Base-by-base conservation (phyloP, 2,888 invertebrate species). In the Amblyjoppa proteus region DNA sequence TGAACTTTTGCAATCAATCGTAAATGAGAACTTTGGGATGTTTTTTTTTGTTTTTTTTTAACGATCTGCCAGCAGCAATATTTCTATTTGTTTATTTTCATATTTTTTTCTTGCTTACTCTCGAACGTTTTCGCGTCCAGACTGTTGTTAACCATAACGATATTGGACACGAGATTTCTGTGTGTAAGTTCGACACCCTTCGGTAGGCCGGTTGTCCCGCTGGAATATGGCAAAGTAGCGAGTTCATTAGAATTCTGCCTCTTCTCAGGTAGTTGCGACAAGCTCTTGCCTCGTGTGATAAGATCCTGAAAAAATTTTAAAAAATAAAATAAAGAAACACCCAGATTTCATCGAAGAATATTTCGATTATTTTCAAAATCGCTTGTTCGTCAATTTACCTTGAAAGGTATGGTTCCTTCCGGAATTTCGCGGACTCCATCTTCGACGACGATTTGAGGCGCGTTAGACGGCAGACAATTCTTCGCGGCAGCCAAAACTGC, bases 151-250 rank as follows among this genome's bases (percentile, higher is more conserved):
- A 89, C 58, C 92, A 93, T 94, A 69, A 90, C 88, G 16, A 94
- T 89, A 89, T 96, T 96, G 0, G 95, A 92, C 38, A 96, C 89
- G 0, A 96, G 86, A 93, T 96, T 96, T 49, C 91, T 94, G 86
- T 95, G 95, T 0, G 95, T 93, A 25, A 95, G 91, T 93, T 94
- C 94, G 3, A 95, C 95, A 1, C 95, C 95, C 89, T 95, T 96
- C 0, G 95, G 95, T 34, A 95, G 91, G 0, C 96, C 96, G 0
- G 96, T 96, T 0, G 96, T 96, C 1, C 96, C 96, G 88, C 95
- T 95, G 20, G 96, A 96, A 90, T 95, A 96, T 0, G 96, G 96
- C 45, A 96, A 89, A 1, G 95, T 88, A 0, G 94, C 94, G 81
- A 92, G 9, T 41, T 94, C 92, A 5, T 93, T 88, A 0, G 88